A percentile compares a stretch with the other conserved stretches of the same genome.
Conservation (phyloP, 92 coral and sea anemone species). For the Epizoanthus fatuus region DNA sequence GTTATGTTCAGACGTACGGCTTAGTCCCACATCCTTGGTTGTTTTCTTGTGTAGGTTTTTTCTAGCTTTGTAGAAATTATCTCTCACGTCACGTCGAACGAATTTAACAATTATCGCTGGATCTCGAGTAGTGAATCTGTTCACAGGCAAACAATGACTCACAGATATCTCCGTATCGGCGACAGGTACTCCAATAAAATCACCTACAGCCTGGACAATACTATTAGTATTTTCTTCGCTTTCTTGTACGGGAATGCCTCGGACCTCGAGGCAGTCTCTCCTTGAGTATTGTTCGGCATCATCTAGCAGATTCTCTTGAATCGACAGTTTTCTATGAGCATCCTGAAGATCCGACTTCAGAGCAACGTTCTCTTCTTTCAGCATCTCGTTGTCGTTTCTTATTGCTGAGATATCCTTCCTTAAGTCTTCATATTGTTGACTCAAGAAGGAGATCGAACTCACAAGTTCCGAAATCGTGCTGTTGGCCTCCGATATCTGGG, state of each 20-base stretch:
- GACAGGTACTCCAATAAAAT: background rate
- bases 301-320: conserved; percentile 1
- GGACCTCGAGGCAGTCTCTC: background rate
- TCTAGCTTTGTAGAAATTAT: background rate
- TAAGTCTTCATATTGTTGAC: no score
- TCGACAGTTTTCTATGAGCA: conserved; percentile 12
- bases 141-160: background rate
- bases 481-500: background rate
- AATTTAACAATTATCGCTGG: no score
- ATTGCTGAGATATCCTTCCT: no score
- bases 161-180: background rate
- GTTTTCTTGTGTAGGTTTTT: conserved; percentile 13
- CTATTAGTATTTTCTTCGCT: conserved; percentile 11
- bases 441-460: no score
- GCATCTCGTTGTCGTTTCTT: no score
- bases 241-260: conserved; percentile 2
- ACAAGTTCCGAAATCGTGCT: background rate
- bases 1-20: conserved; percentile 36
- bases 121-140: conserved; percentile 7
- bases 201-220: background rate
- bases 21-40: conserved; percentile 36
- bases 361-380: no score
- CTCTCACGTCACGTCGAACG: background rate
- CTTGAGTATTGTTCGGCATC: background rate
- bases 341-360: background rate